Evolutionary conservation across 1,140 invertebrate species (phyloP).

Genomic region (Aphidius ervi): DNA sequence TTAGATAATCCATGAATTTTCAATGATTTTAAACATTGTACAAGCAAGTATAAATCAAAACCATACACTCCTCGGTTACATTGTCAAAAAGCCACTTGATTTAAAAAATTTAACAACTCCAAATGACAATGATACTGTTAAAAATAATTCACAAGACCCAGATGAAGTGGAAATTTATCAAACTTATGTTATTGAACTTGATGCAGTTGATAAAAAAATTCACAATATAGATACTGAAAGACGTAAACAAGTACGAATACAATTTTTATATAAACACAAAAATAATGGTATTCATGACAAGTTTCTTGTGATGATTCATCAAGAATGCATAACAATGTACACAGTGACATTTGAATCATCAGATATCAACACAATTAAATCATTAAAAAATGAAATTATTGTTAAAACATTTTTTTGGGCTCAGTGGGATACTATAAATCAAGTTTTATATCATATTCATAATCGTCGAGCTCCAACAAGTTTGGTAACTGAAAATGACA

Average conservation of each 20-base stretch:
- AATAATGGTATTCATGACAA: constrained; percentile 60
- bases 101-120: constrained; percentile 17
- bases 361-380: constrained; percentile 29
- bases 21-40: constrained; percentile 62
- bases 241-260: constrained; percentile 67
- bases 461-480: constrained; percentile 63
- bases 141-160: constrained; percentile 18
- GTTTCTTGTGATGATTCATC: constrained; percentile 71
- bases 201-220: constrained; percentile 51
- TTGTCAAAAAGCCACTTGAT: constrained; percentile 39
- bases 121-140: constrained; percentile 15
- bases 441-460: constrained; percentile 77
- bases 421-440: constrained; percentile 74
- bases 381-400: constrained; percentile 59
- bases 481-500: constrained; percentile 63
- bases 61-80: constrained; percentile 63
- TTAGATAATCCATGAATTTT: constrained; percentile 61
- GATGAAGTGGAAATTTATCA: constrained; percentile 36
- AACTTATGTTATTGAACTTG: constrained; percentile 61
- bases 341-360: constrained; percentile 33
- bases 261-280: constrained; percentile 73
- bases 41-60: constrained; percentile 74
- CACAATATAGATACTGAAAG: constrained; percentile 54
- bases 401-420: constrained; percentile 75
- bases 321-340: constrained; percentile 63